Evolutionary conservation across 2,888 invertebrate species (phyloP), one percentile per base, ranked within the genome.

Genomic region (Tiliacea aurago): DNA sequence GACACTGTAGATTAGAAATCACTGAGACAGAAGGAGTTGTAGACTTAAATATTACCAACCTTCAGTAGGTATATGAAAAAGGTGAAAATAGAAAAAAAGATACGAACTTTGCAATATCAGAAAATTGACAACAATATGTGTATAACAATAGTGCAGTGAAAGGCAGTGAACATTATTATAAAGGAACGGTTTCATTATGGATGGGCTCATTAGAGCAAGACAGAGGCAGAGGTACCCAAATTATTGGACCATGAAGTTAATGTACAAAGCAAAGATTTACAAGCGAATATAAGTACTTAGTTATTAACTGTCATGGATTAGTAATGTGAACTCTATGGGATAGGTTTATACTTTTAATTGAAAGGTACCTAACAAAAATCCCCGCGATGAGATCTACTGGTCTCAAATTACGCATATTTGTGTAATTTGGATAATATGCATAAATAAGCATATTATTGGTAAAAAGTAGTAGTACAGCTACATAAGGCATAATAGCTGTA

Each of bases 231-330:
- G 13, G 7, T 20, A 56, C n/a, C 43, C 15, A 45, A 45, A 56
- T 75, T 43, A 62, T 70, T 81, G 62, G 56, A 81, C 69, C 69
- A 63, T 75, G 65, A 70, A 66, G n/a, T 69, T 56, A 65, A 75
- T 68, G 45, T 33, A 6, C 37, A 56, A 73, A 77, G 63, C 58
- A 51, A 56, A 65, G 15, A 37, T 61, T 79, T 18, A 56, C 9
- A 13, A 45, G 2, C 37, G 49, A 33, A 47, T 13, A 47, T 10
- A 62, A 51, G 65, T n/a, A 28, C 28, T 28, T 63, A 45, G 49
- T 76, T 20, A 18, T 62, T 70, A 49, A 49, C 33, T 49, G 23
- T 33, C n/a, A 33, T 6, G 51, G 41, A 33, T 23, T 23, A 53
- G 58, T 65, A 6, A 65, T 2, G 11, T 49, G 33, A 56, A 61